These are phyloP conservation scores for Gouania willdenowi DNA, from an alignment of 2,797 vertebrate species.

Conservation along the genomic window DNA sequence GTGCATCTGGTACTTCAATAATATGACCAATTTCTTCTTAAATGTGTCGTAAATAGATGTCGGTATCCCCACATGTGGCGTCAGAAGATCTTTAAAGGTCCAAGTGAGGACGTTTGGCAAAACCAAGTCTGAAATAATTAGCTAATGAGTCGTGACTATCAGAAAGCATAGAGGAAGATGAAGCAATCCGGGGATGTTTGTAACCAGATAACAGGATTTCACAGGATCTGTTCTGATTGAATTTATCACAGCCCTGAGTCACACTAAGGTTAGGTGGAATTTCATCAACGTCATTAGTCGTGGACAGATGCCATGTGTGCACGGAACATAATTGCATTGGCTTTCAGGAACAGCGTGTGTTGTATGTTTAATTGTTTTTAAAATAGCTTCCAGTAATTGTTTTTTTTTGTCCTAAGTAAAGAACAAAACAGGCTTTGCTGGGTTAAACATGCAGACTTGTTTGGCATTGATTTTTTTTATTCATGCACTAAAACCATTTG, in stretches of 20 bases:
- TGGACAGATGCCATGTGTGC: not conserved
- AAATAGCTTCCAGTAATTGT: too few relatives aligned
- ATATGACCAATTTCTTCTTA: too few relatives aligned
- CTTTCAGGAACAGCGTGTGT: too few relatives aligned
- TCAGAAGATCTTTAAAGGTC: not conserved
- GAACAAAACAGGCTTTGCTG: too few relatives aligned
- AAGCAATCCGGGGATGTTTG: conserved; percentile 41
- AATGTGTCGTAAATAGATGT: too few relatives aligned
- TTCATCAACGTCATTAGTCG: conserved; percentile 44
- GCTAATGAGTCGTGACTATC: conserved; percentile 25
- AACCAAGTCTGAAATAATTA: conserved; percentile 3
- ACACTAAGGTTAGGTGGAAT: conserved; percentile 28
- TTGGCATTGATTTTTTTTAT: too few relatives aligned
- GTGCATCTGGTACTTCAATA: conserved; percentile 1
- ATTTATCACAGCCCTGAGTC: conserved; percentile 45
- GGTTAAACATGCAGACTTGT: too few relatives aligned
- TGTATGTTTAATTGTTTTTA: too few relatives aligned
- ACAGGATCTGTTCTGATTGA: conserved; percentile 41
- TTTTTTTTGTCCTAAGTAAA: too few relatives aligned
- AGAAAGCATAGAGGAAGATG: conserved; percentile 12
- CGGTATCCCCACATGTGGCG: not conserved
- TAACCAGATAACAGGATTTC: conserved; percentile 57
- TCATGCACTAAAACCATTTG: too few relatives aligned
- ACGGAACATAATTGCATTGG: too few relatives aligned
- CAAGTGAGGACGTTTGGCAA: too few relatives aligned